These are phyloP conservation scores for Nemurella pictetii DNA, from an alignment of 2,888 invertebrate species.

Conservation along the genomic window DNA sequence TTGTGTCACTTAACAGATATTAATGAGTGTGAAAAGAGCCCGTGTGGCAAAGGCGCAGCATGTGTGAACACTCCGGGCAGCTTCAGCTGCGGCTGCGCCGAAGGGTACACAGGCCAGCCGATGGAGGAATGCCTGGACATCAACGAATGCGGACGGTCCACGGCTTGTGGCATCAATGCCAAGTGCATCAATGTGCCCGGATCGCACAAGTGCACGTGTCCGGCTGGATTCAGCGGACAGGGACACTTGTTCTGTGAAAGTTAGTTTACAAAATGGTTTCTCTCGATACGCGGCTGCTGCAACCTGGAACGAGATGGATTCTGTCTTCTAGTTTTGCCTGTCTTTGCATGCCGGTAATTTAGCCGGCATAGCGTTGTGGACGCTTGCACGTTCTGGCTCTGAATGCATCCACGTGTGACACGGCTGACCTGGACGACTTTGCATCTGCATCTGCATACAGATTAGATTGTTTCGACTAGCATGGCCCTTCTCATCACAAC, in stretches of 20 bases:
- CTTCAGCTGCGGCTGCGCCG: constrained; percentile 72
- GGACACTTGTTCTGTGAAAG: constrained; percentile 77
- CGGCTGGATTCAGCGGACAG: constrained; percentile 74
- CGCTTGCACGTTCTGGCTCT: background rate
- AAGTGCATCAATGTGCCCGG: constrained; percentile 82
- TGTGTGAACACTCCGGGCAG: constrained; percentile 78
- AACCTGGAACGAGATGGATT: background rate
- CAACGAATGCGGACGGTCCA: constrained; percentile 70
- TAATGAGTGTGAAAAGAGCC: constrained; percentile 70
- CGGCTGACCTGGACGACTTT: background rate
- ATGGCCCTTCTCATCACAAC: background rate
- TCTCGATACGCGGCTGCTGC: background rate
- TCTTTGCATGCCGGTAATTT: constrained; percentile 35
- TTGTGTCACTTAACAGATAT: constrained; percentile 59
- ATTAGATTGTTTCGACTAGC: background rate
- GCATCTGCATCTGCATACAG: background rate
- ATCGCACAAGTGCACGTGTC: constrained; percentile 76
- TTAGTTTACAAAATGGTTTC: constrained; percentile 56
- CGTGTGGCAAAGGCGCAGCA: constrained; percentile 70
- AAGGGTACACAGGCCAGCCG: constrained; percentile 67
- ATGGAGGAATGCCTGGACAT: constrained; percentile 69
- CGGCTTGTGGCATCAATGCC: constrained; percentile 74
- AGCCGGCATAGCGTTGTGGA: constrained; percentile 47
- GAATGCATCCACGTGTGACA: background rate
- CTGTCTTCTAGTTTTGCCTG: constrained; percentile 19